Evolutionary conservation across 2,888 invertebrate species (phyloP).

Genomic region (Pristionchus maxplancki): DNA sequence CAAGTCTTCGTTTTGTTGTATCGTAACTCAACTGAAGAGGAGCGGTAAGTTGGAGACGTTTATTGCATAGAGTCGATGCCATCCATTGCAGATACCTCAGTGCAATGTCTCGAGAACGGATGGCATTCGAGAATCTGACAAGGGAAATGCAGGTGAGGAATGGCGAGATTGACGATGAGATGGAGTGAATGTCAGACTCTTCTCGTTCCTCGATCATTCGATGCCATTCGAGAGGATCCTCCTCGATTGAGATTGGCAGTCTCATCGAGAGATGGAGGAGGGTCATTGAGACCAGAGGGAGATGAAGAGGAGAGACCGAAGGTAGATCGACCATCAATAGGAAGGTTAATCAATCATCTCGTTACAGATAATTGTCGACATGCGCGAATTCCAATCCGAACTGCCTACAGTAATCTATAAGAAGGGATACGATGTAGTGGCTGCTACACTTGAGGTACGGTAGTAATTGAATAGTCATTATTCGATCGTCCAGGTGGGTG

Average conservation of each 20-base stretch:
- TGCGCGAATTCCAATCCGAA: constrained; percentile 97
- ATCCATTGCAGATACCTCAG: constrained; percentile 85
- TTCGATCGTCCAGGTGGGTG: constrained; percentile 83
- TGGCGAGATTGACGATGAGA: too few species aligned
- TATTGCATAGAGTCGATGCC: background rate
- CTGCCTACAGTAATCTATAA: constrained; percentile 93
- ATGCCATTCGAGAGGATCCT: constrained; percentile 69
- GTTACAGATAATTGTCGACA: constrained; percentile 87
- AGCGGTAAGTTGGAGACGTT: constrained; percentile 81
- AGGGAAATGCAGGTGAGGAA: constrained; percentile 83
- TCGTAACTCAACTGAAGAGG: constrained; percentile 95
- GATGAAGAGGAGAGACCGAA: constrained; percentile 57
- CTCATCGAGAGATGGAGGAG: constrained; percentile 57
- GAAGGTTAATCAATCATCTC: too few species aligned
- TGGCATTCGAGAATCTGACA: constrained; percentile 89
- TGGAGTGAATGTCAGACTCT: constrained; percentile 65
- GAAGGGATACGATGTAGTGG: constrained; percentile 90
- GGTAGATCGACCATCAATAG: too few species aligned
- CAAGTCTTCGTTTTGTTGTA: constrained; percentile 92
- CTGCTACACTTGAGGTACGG: constrained; percentile 66
- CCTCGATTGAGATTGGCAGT: constrained; percentile 59
- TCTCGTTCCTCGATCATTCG: constrained; percentile 71
- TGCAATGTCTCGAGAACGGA: constrained; percentile 90
- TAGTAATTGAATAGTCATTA: background rate
- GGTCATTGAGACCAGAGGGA: constrained; percentile 52